A percentile compares a stretch with the other conserved stretches of the same genome.
These are phyloP conservation scores for Acanthurus tractus DNA, from an alignment of 2,797 vertebrate genomes.

Conservation along the genomic window DNA sequence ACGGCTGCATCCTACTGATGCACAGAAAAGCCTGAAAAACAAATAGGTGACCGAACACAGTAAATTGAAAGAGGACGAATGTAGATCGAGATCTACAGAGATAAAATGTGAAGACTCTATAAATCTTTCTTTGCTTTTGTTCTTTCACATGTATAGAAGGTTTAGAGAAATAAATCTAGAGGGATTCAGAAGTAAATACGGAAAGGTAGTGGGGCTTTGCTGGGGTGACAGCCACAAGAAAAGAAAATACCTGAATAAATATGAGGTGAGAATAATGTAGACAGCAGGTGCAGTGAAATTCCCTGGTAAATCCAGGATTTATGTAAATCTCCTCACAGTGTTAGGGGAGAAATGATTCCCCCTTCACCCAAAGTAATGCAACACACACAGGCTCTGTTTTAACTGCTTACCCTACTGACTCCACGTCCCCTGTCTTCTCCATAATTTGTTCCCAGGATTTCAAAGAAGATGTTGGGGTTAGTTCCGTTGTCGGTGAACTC, in stretches of 20 bases:
- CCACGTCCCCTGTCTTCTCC: slow-evolving; percentile 96
- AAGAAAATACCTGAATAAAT: slow-evolving; percentile 43
- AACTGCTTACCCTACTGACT: slow-evolving; percentile 91
- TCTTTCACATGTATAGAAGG: background rate
- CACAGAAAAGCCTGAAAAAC: background rate
- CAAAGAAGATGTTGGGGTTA: slow-evolving; percentile 97
- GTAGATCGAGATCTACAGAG: background rate
- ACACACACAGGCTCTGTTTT: slow-evolving; percentile 30
- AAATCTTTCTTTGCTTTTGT: slow-evolving; percentile 3
- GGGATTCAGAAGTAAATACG: slow-evolving; percentile 17
- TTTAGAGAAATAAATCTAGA: background rate
- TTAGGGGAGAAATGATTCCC: slow-evolving; percentile 35
- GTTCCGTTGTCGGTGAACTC: slow-evolving; percentile 95
- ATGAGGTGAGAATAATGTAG: slow-evolving; percentile 50
- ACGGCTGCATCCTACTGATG: background rate
- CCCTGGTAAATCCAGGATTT: slow-evolving; percentile 54
- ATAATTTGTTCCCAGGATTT: slow-evolving; percentile 98
- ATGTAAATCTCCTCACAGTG: slow-evolving; percentile 51
- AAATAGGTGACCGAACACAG: background rate
- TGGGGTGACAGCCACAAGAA: slow-evolving; percentile 31
- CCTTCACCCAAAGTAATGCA: slow-evolving; percentile 25
- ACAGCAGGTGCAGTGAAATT: slow-evolving; percentile 49
- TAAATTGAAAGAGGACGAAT: background rate
- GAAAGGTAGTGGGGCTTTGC: slow-evolving; percentile 5
- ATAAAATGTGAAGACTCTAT: background rate